A percentile compares a stretch with the other conserved stretches of the same genome.
phyloP scores from a whole-genome alignment of 2,888 invertebrate genomes.

The Hololepta plana region DNA sequence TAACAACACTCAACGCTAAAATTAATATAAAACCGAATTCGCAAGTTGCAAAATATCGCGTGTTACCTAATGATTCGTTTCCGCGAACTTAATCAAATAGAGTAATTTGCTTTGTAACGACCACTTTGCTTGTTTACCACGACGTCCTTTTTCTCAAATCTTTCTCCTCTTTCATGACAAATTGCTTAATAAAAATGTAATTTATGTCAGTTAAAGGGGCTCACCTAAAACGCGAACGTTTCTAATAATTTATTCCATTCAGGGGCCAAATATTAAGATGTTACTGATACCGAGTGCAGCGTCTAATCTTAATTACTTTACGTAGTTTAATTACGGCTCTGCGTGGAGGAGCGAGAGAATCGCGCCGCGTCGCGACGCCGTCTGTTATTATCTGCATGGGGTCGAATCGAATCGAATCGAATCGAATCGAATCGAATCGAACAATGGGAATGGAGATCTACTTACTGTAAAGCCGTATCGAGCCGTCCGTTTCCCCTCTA shows the following conservation, averaged over 20 bases:
- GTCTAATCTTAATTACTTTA: slow-evolving; percentile 24
- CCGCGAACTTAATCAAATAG: no score
- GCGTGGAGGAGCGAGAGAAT: slow-evolving; percentile 13
- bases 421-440: no score
- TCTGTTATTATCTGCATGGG: slow-evolving; percentile 19
- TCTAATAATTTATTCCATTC: slow-evolving; percentile 24
- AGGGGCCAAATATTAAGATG: slow-evolving; percentile 23
- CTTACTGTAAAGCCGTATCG: slow-evolving; percentile 78
- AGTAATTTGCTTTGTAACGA: no score
- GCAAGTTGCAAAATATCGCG: no score
- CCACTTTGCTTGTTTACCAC: no score
- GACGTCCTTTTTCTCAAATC: no score
- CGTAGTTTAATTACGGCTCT: slow-evolving; percentile 22
- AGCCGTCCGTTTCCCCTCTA: slow-evolving; percentile 77
- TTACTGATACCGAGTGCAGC: slow-evolving; percentile 20
- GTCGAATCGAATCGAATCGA: no score
- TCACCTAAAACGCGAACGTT: slow-evolving; percentile 17
- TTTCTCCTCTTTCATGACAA: slow-evolving; percentile 8
- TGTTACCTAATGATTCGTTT: no score
- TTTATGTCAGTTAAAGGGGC: slow-evolving; percentile 19
- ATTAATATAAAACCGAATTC: no score
- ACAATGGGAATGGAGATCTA: slow-evolving; percentile 15
- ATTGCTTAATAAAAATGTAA: slow-evolving; percentile 18
- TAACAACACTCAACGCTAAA: no score
- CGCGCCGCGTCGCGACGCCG: no score